Evolutionary conservation across 2,113 vertebrate species (phyloP), one percentile per base, ranked within the genome.

Genomic region (Sebastes schlegelii): DNA sequence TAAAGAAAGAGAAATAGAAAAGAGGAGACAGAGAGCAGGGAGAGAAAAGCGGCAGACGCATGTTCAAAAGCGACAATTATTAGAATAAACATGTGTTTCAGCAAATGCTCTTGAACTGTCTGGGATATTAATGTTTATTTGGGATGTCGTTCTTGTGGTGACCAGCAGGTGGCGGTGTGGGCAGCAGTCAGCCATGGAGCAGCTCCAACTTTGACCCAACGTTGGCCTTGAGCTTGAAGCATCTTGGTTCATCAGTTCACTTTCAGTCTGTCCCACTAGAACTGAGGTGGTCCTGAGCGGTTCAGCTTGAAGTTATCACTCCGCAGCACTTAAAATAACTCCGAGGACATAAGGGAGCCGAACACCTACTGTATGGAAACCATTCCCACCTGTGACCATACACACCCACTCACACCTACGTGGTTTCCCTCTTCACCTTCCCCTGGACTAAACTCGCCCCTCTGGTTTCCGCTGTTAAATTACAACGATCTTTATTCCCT

Each of bases 101-200:
- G 74, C 52, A 68, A 77, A 81, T 86, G 72, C 69, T 34, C 70
- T 81, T 69, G 74, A 86, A 67, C 86, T 52, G 73, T 68, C 19
- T 16, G 49, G 61, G 61, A 65, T 43, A 49, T 62, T 58, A 2
- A 65, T 57, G n/a, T 76, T 61, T 43, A 34, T 70, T 63, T 54
- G 23, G 23, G 34, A 21, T 72, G 87, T 23, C 51, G 52, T 83
- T 82, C 60, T 49, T 9, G 8, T 2, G 4, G 13, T 46, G 23
- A 9, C 92, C 95, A 94, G 85, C 87, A 95, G 95, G 91, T 90
- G 95, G 95, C 4, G 92, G 45, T 90, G 79, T 87, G 73, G 61
- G 16, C 63, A 79, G 61, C 69, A 69, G 26, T 13, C 55, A 70
- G 40, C 13, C 6, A 4, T 2, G 6, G 26, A 65, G 68, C 10